Conservation (phyloP, 2,113 vertebrate species). For the Murina feae region DNA sequence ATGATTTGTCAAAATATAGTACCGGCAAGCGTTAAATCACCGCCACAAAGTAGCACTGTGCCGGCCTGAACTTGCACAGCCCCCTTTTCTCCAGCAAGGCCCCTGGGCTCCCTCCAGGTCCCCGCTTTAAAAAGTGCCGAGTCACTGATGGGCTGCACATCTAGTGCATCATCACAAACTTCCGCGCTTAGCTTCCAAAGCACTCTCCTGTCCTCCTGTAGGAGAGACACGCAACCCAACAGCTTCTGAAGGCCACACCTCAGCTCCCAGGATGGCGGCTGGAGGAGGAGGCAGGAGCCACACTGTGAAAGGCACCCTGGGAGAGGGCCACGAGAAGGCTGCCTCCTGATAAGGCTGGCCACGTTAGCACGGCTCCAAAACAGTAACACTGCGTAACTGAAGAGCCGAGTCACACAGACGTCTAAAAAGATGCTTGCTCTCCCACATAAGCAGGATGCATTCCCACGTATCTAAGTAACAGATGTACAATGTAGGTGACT, state of each 20-base stretch:
- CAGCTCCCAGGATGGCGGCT: neutral
- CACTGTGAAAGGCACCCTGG: neutral
- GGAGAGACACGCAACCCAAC: neutral
- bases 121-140: neutral
- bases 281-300: neutral
- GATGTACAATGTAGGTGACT: neutral
- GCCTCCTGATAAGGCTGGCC: neutral
- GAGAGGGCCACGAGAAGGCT: neutral
- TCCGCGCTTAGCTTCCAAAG: neutral
- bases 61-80: accelerated
- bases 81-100: neutral
- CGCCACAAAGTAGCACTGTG: neutral
- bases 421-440: neutral
- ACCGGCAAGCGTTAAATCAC: neutral
- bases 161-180: constrained; percentile 1
- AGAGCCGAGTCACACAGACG: neutral
- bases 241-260: neutral
- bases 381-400: neutral
- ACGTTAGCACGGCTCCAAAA: neutral
- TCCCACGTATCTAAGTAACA: neutral
- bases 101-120: neutral
- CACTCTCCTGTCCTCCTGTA: neutral
- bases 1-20: neutral
- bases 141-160: neutral
- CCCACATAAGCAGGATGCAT: neutral